Evolutionary conservation across 53 echinoderm and acorn worm genomes (phyloP), one percentile per base, ranked within the genome.

Genomic region (Pentamera pediparva): DNA sequence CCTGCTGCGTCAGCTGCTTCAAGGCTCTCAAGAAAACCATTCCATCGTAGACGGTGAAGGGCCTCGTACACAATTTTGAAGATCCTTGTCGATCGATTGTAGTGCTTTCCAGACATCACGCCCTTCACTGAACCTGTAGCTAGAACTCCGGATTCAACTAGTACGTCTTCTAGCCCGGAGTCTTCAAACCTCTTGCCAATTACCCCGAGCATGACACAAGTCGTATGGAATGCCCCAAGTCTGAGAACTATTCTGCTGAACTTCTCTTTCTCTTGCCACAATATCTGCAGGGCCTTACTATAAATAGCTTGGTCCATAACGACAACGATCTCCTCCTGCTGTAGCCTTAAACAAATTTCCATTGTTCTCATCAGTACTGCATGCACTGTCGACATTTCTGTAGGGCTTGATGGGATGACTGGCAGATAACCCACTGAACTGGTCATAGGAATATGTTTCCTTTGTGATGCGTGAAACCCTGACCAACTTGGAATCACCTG

Each of bases 251-350:
- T 38, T 24, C 83, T 33, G 8, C 55, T 10, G 52, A 39, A 57
- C 20, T 53, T 52, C 3, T 24, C 1, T 13, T 57, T 31, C 26
- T 28, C 72, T 26, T 84, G 72, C 89, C 89, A 89, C 32, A 75
- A 28, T 6, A 89, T 72, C 2, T 17, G 1, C 56, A 79, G 80
- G 2, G 69, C 79, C 50, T 88, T 84, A 12, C 41, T 10, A 53
- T 80, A 89, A 26, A 84, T 89, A 0, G 89, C 81, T 25, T 88
- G 88, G 35, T 88, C 88, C 0, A 75, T 39, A 3, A 89, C 77
- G 5, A 82, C 59, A 1, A 78, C 77, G 56, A 83, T 33, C 5
- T 18, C 5, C 11, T 20, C 13, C 13, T 52, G 39, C 17, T 59
- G 8, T 2, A 83, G 24, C 33, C 32, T 19, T 31, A 63, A 21